Evolutionary conservation across 1,140 invertebrate species (phyloP), one percentile per base, ranked within the genome.

Genomic region (Trissolcus basalis): DNA sequence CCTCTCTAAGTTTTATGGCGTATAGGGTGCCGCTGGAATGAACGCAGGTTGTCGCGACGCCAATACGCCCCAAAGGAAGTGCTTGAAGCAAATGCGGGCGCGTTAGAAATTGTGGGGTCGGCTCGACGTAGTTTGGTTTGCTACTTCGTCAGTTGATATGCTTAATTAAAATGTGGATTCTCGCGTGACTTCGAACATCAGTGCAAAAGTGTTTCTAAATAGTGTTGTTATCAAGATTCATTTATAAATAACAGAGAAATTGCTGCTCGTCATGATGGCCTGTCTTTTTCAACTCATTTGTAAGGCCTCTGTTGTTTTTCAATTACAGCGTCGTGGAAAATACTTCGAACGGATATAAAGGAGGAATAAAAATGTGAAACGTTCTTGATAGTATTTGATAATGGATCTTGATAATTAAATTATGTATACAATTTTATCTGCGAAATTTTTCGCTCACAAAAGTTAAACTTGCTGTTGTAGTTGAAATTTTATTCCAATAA

Each of bases 81-180:
- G 55, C 60, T 47, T 14, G 44, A 36, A 64, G 49, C 60, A 47
- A 59, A 64, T 59, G 51, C 60, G 69, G 41, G 33, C 60, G 53
- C 68, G 58, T 58, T 44, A 53, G 47, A 19, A 68, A 59, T 68
- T 53, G 65, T 15, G 50, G 50, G 51, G 58, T 63, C 41, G 35
- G 49, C 12, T 41, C 50, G 53, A 39, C 32, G 47, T 59, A 64
- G 59, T 64, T 51, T 54, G 53, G 53, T 36, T 59, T 51, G 59
- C 54, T 53, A 59, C 69, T 65, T 54, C 70, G 70, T 65, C 61
- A 61, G 70, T 59, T 67, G 61, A 65, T 73, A 60, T 60, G 61
- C 61, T 73, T 73, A 73, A 73, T 73, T 73, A 73, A 65, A 65
- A 73, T 49, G 70, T 73, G 61, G 61, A 61, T 60, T 67, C 70